Evolutionary conservation across 2,113 vertebrate species (phyloP).

Genomic region (Paradoxurus hermaphroditus): DNA sequence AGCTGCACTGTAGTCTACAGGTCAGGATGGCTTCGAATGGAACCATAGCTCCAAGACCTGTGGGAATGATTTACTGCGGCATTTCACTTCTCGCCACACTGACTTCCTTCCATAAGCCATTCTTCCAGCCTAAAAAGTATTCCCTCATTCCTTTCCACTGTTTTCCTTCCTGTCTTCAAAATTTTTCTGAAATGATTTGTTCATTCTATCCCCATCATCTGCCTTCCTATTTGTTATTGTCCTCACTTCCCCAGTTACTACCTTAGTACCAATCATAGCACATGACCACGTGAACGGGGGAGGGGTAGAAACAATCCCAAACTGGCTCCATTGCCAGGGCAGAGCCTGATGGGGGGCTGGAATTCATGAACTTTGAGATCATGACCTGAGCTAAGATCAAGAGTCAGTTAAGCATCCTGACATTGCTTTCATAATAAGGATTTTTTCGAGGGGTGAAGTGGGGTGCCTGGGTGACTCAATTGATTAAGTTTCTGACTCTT

Average conservation of each 20-base stretch:
- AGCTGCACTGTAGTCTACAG: not conserved
- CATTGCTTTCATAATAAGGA: no score
- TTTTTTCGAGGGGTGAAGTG: no score
- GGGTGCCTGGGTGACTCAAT: not conserved
- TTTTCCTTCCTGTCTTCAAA: not conserved
- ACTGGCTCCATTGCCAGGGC: no score
- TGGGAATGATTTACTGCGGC: not conserved
- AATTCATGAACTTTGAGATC: no score
- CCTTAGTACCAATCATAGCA: not conserved
- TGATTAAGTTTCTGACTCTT: not conserved
- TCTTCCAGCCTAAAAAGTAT: not conserved
- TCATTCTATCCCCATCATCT: not conserved
- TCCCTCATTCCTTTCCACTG: not conserved
- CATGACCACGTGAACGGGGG: not conserved
- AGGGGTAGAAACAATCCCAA: no score
- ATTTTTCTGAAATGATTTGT: not conserved
- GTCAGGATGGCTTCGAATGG: not conserved
- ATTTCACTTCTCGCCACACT: not conserved
- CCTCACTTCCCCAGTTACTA: not conserved
- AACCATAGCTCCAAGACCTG: not conserved
- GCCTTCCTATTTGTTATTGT: not conserved
- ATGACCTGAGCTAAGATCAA: no score
- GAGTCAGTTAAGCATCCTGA: no score
- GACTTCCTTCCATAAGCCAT: not conserved
- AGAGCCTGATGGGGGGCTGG: no score